Evolutionary conservation across 2,797 vertebrate genomes (phyloP).

Genomic region (Lagodon rhomboides): DNA sequence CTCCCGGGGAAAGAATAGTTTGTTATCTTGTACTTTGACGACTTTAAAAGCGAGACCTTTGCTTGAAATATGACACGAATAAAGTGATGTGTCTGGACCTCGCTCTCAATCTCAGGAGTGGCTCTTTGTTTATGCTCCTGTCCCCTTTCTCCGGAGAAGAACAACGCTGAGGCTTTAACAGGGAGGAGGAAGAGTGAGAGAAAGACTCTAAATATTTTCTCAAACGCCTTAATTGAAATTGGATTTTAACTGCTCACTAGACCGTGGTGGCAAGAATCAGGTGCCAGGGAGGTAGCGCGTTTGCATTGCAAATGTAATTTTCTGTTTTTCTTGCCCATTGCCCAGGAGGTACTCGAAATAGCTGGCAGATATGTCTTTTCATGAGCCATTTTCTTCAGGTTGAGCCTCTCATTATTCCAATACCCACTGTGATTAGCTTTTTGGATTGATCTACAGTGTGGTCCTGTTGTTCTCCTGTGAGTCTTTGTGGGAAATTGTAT

Average conservation of each 20-base stretch:
- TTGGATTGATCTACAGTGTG: slow-evolving; percentile 56
- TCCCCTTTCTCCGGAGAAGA: slow-evolving; percentile 63
- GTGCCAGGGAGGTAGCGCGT: slow-evolving; percentile 63
- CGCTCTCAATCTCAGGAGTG: slow-evolving; percentile 60
- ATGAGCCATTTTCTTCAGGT: slow-evolving; percentile 75
- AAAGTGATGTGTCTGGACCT: slow-evolving; percentile 54
- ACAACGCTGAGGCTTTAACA: slow-evolving; percentile 33
- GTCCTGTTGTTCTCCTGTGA: slow-evolving; percentile 65
- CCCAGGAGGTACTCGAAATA: slow-evolving; percentile 71
- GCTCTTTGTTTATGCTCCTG: slow-evolving; percentile 63
- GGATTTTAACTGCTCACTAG: slow-evolving; percentile 80
- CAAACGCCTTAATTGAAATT: slow-evolving; percentile 83
- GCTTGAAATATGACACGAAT: slow-evolving; percentile 55
- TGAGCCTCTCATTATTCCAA: slow-evolving; percentile 74
- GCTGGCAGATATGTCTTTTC: slow-evolving; percentile 76
- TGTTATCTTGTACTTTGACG: slow-evolving; percentile 55
- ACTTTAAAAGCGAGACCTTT: slow-evolving; percentile 62
- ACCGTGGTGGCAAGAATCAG: slow-evolving; percentile 67
- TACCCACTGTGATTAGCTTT: slow-evolving; percentile 70
- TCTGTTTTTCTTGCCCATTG: slow-evolving; percentile 38
- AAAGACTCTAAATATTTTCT: slow-evolving; percentile 79
- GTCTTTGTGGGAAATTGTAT: slow-evolving; percentile 62
- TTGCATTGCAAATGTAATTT: slow-evolving; percentile 87
- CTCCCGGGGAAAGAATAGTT: slow-evolving; percentile 46
- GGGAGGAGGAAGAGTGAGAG: slow-evolving; percentile 31